Percentiles rank a stretch among this genome's conserved stretches.
Conservation (phyloP, 2,113 vertebrate genomes). For the Psophia crepitans region DNA sequence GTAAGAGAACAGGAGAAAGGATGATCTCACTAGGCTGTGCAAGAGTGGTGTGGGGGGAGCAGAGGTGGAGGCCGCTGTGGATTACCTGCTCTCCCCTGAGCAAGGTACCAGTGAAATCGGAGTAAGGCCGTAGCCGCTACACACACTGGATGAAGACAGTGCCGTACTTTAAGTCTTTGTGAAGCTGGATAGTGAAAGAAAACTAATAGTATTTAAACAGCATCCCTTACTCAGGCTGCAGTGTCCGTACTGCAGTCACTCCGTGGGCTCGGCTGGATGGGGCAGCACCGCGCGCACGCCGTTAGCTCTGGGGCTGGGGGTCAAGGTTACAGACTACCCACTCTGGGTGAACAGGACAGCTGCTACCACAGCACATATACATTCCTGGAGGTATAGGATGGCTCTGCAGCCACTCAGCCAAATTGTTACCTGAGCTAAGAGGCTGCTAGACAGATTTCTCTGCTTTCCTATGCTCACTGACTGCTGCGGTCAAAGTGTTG, state of each 20-base stretch:
- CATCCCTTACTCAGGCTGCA: not conserved
- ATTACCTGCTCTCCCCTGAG: not conserved
- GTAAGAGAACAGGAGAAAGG: not conserved
- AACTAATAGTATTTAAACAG: not conserved
- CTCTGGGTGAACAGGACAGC: not conserved
- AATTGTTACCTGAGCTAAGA: not conserved
- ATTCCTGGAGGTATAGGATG: not conserved
- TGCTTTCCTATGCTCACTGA: not conserved
- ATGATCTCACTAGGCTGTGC: not conserved
- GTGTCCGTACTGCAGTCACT: not conserved
- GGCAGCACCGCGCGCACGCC: not conserved
- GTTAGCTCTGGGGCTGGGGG: not conserved
- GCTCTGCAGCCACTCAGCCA: not conserved
- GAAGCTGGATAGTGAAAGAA: not conserved
- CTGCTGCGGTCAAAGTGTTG: not conserved
- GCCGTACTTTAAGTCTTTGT: not conserved
- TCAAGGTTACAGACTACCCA: not conserved
- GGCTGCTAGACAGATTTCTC: not conserved
- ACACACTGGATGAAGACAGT: not conserved
- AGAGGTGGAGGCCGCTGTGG: not conserved
- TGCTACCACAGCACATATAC: not conserved
- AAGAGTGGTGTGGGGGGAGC: not conserved
- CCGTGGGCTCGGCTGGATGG: not conserved
- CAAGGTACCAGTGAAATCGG: not conserved
- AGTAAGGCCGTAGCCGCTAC: not conserved